Evolutionary conservation across 35 echinoderm and acorn worm genomes (phyloP).

Genomic region (Strongylocentrotus purpuratus): DNA sequence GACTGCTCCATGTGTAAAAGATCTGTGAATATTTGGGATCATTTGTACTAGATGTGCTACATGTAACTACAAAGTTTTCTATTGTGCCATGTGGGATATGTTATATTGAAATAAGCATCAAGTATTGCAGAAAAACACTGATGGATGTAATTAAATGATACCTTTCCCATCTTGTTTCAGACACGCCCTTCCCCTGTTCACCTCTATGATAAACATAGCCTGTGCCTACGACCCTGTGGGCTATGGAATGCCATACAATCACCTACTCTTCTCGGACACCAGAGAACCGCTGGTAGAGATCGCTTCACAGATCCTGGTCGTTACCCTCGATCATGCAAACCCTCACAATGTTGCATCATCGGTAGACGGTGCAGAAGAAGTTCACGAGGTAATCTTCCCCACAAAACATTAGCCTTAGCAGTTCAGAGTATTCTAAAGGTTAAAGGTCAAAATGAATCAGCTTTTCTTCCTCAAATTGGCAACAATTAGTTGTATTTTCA

Average conservation of each 20-base stretch:
- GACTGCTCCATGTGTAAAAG: no score
- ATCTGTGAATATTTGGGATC: no score
- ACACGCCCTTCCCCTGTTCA: slow-evolving; percentile 97
- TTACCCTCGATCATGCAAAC: slow-evolving; percentile 89
- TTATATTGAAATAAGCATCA: no score
- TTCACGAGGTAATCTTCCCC: slow-evolving; percentile 18
- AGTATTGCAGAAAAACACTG: no score
- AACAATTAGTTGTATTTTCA: no score
- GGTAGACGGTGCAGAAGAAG: slow-evolving; percentile 57
- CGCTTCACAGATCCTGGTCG: slow-evolving; percentile 89
- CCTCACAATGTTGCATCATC: slow-evolving; percentile 64
- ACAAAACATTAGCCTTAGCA: no score
- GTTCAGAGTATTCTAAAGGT: no score
- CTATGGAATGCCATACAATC: slow-evolving; percentile 91
- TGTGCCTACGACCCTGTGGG: slow-evolving; percentile 98
- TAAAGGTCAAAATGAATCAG: no score
- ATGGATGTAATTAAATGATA: not conserved
- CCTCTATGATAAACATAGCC: slow-evolving; percentile 83
- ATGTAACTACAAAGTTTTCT: no score
- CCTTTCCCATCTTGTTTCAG: slow-evolving; percentile 52
- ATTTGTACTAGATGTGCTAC: no score
- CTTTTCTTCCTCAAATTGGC: no score
- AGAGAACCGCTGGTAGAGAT: slow-evolving; percentile 95
- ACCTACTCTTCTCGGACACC: slow-evolving; percentile 86
- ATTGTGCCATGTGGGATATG: no score